Evolutionary conservation across 2,888 invertebrate species (phyloP).

Genomic region (Spilosoma lubricipeda): DNA sequence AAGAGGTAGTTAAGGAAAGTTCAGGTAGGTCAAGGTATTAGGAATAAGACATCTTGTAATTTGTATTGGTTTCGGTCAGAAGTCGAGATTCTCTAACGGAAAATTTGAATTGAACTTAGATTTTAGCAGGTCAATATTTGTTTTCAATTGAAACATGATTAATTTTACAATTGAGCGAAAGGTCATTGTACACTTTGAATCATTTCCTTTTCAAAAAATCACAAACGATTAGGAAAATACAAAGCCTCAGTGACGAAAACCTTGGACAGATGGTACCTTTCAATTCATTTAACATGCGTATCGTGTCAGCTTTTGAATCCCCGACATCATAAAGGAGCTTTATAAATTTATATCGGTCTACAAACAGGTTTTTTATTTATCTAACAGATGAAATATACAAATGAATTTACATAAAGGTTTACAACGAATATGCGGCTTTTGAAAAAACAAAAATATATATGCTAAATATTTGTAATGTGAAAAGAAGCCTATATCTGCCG

Average conservation of each 20-base stretch:
- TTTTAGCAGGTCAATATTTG: not conserved
- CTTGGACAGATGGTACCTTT: not conserved
- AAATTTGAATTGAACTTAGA: not conserved
- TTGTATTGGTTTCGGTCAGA: no score
- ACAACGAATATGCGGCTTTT: no score
- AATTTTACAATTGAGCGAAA: not conserved
- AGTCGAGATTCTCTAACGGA: no score
- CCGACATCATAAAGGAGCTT: not conserved
- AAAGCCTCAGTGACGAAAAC: not conserved
- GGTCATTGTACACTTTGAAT: not conserved
- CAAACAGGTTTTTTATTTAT: not conserved
- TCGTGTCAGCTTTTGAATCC: not conserved
- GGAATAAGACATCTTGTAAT: no score
- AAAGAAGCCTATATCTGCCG: no score
- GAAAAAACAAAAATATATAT: no score
- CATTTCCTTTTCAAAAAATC: not conserved
- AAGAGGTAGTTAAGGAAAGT: not conserved
- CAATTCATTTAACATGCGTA: not conserved
- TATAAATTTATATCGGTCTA: not conserved
- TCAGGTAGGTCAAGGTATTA: not conserved
- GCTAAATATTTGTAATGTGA: no score
- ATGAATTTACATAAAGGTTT: no score
- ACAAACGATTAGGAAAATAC: not conserved
- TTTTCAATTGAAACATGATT: not conserved
- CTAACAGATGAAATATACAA: not conserved